Evolutionary conservation across 2,797 vertebrate species (phyloP).

Genomic region (Hafferia zeledoni): DNA sequence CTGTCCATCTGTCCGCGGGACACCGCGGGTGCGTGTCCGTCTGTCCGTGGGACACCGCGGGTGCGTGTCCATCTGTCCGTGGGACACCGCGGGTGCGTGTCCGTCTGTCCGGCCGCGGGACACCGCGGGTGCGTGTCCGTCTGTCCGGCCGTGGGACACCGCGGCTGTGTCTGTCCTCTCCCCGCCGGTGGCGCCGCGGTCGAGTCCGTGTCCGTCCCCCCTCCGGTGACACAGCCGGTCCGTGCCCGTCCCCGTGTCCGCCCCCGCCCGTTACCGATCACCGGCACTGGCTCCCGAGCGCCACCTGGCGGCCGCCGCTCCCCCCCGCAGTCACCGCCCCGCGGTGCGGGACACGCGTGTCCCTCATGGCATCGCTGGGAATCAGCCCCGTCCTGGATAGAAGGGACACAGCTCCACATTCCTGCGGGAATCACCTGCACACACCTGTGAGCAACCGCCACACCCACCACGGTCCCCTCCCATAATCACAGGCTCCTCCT

Average conservation of each 20-base stretch:
- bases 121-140: too few species aligned
- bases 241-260: neutral
- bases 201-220: too few species aligned
- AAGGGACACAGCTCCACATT: rapidly evolving
- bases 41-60: neutral
- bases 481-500: neutral
- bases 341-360: too few species aligned
- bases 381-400: neutral
- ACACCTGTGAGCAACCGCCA: neutral
- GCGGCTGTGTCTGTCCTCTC: too few species aligned
- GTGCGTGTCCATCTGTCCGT: neutral
- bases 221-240: too few species aligned
- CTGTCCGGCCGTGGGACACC: too few species aligned
- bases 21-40: too few species aligned
- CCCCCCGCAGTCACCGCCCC: too few species aligned
- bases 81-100: too few species aligned
- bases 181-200: neutral
- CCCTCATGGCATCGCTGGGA: neutral
- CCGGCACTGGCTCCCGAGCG: neutral
- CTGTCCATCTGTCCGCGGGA: too few species aligned
- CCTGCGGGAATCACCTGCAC: neutral
- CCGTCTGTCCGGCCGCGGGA: too few species aligned
- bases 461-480: neutral
- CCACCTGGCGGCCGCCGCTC: neutral
- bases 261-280: neutral